Conservation (phyloP, 2,113 vertebrate species). For the Anolis sagrei region DNA sequence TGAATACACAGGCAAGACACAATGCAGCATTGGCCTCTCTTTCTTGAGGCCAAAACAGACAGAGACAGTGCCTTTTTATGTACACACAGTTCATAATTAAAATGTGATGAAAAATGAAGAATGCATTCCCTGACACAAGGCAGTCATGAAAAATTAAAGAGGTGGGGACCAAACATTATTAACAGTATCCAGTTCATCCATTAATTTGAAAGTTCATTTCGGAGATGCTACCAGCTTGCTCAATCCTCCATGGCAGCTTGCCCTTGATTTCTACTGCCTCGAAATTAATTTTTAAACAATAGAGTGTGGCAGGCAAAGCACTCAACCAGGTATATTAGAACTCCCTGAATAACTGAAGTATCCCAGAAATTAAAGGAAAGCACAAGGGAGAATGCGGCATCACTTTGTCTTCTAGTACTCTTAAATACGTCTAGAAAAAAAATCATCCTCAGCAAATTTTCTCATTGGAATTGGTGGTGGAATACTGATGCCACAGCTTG, state of each 20-base stretch:
- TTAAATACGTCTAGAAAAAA: not conserved
- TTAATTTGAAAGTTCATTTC: constrained; percentile 43
- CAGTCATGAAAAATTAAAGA: not conserved
- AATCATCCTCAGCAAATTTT: constrained; percentile 17
- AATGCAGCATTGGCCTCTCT: not conserved
- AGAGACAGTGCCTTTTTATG: not conserved
- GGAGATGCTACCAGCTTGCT: not conserved
- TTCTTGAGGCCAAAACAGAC: not conserved
- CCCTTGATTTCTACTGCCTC: constrained; percentile 21
- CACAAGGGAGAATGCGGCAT: not conserved
- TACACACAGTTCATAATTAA: constrained; percentile 1
- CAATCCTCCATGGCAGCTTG: not conserved
- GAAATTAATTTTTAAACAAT: constrained; percentile 42
- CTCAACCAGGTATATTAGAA: constrained; percentile 13
- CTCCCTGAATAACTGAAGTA: constrained; percentile 28
- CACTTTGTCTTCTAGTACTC: not conserved
- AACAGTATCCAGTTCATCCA: constrained; percentile 18
- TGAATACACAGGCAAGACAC: not conserved
- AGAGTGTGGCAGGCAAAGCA: not conserved
- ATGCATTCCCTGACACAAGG: rapidly evolving
- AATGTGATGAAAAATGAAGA: constrained; percentile 12
- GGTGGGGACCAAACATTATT: constrained; percentile 26
- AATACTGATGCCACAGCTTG: not conserved
- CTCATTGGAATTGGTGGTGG: not conserved
- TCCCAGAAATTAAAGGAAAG: constrained; percentile 21